Conservation (phyloP, 2,113 vertebrate genomes). For the Clupea harengus region DNA sequence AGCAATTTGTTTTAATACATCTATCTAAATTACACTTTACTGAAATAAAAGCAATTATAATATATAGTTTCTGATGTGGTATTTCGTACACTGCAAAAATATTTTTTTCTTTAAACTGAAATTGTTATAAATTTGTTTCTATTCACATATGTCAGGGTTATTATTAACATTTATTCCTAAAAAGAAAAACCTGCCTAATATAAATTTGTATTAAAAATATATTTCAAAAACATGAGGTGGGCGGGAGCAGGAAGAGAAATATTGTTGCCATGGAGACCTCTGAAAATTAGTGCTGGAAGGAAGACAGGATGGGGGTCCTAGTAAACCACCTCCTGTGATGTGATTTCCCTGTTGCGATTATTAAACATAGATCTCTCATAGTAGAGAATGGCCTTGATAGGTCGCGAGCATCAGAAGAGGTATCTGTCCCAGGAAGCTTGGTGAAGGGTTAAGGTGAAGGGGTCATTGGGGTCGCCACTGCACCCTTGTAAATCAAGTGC, state of each 20-base stretch:
- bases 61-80: conserved; percentile 69
- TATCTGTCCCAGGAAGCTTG: background rate
- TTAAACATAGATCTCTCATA: background rate
- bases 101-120: conserved; percentile 63
- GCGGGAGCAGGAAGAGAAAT: conserved; percentile 41
- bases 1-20: conserved; percentile 68
- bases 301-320: conserved; percentile 40
- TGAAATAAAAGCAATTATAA: conserved; percentile 75
- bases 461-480: conserved; percentile 32
- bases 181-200: conserved; percentile 57
- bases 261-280: conserved; percentile 37
- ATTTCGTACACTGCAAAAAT: conserved; percentile 81
- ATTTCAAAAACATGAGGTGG: conserved; percentile 44
- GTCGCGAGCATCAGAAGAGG: conserved; percentile 20
- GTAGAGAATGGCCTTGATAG: background rate
- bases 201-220: conserved; percentile 44
- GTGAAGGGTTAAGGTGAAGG: conserved; percentile 30
- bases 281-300: conserved; percentile 53
- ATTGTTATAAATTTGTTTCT: conserved; percentile 56
- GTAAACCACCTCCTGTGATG: background rate
- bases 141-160: conserved; percentile 83
- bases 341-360: background rate
- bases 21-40: conserved; percentile 75
- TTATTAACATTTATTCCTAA: conserved; percentile 59
- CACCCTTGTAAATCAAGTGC: conserved; percentile 67